Evolutionary conservation across 2,113 vertebrate genomes (phyloP), one percentile per base, ranked within the genome.

Genomic region (Atherinomorus stipes): DNA sequence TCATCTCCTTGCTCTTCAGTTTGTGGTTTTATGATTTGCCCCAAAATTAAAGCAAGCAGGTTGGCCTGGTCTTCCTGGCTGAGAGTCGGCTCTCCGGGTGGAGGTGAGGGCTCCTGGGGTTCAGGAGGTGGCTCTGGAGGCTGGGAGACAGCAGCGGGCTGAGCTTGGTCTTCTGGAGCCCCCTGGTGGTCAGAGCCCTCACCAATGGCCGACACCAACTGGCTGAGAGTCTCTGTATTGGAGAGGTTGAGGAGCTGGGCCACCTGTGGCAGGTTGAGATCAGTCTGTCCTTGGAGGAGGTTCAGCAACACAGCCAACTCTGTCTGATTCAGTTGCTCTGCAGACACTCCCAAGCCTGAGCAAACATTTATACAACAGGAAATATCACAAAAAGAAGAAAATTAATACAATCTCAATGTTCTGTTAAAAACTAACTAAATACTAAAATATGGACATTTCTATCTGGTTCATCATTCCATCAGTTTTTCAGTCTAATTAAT

Each of bases 241-340:
- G 96, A 94, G 18, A 96, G 94, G 13, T 96, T 97, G 74, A 98
- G 94, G 83, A 98, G 94, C 90, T 98, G 96, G 1, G 96, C 96
- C 94, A 98, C 96, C 85, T 98, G 98, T 11, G 96, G 93, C 71
- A 98, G 93, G 62, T 93, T 98, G 84, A 98, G 93, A 83, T 99
- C 96, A 0, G 96, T 95, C 90, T 99, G 98, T 84, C 97, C 97
- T 93, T 99, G 98, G 73, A 99, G 95, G 86, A 99, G 94, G 91
- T 99, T 99, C 74, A 98, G 74, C 60, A 99, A 90, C 76, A 99
- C 95, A 1, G 98, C 97, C 80, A 99, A 72, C 83, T 99, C 98
- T 1, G 96, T 96, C 92, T 97, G 97, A 89, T 99, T 99, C 92
- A 99, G 89, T 90, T 99, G 97, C 88, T 98, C 98, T 4, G 97